Evolutionary conservation across 2,113 vertebrate species (phyloP).

Genomic region (Notiomystis cincta): DNA sequence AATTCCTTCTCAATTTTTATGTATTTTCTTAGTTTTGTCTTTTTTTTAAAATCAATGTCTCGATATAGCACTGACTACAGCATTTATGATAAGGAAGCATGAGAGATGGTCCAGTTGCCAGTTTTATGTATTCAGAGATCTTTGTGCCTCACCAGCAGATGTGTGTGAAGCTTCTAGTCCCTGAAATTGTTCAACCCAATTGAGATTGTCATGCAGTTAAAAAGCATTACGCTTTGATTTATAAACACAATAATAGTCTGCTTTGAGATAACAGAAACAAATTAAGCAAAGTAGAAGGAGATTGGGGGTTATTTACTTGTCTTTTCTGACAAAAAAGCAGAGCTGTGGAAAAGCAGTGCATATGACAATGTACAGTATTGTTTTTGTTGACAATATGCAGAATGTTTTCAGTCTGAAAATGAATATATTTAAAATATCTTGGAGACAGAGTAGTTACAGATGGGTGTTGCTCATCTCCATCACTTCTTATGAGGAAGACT

Average conservation of each 20-base stretch:
- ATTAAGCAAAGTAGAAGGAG: slow-evolving; percentile 47
- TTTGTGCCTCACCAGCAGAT: background rate
- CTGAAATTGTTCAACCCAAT: background rate
- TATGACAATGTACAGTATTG: slow-evolving; percentile 9
- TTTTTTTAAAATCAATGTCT: background rate
- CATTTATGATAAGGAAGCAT: background rate
- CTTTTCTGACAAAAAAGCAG: slow-evolving; percentile 2
- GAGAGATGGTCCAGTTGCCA: background rate
- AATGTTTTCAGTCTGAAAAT: background rate
- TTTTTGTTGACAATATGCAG: slow-evolving; percentile 17
- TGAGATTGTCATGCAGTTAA: background rate
- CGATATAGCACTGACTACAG: background rate
- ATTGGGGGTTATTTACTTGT: slow-evolving; percentile 40
- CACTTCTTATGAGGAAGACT: background rate
- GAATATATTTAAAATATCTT: slow-evolving; percentile 11
- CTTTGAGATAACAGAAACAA: slow-evolving; percentile 53
- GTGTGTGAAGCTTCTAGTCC: background rate
- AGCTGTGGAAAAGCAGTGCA: background rate
- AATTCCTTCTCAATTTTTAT: background rate
- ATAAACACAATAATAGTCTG: slow-evolving; percentile 22
- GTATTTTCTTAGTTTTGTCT: background rate
- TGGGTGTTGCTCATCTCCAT: background rate
- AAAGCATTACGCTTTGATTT: slow-evolving; percentile 4
- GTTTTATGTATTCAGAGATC: background rate
- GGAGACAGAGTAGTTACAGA: background rate